Evolutionary conservation across 2,113 vertebrate genomes (phyloP).

Genomic region (Pitta sordida): DNA sequence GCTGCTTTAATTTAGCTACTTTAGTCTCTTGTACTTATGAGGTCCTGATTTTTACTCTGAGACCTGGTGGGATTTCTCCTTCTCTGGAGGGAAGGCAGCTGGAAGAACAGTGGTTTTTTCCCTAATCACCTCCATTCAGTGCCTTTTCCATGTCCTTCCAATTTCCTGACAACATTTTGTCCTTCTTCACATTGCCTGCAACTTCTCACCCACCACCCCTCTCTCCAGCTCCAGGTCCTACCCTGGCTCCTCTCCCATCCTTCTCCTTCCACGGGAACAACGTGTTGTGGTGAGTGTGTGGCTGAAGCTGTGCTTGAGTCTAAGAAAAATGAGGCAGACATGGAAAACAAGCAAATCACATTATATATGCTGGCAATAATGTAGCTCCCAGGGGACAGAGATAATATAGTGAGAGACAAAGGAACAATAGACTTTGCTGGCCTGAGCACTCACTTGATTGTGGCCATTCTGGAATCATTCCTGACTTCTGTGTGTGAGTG

Average conservation of each 20-base stretch:
- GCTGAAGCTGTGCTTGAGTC: neutral
- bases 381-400: conserved; percentile 11
- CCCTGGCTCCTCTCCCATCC: neutral
- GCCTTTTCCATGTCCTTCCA: neutral
- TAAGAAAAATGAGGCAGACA: neutral
- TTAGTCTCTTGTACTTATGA: neutral
- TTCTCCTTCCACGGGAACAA: neutral
- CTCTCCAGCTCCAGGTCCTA: neutral
- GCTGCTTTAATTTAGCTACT: neutral
- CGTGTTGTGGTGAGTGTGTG: fast-evolving
- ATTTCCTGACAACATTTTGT: neutral
- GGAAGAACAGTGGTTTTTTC: neutral
- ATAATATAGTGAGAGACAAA: conserved; percentile 35
- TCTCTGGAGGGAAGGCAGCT: neutral
- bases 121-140: neutral
- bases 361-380: conserved; percentile 43
- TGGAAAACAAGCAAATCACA: conserved; percentile 38
- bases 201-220: neutral
- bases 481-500: neutral
- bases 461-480: conserved; percentile 17
- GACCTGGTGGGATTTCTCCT: neutral
- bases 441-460: neutral
- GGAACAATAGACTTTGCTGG: conserved; percentile 11
- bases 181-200: fast-evolving
- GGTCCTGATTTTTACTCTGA: neutral